phyloP scores from a whole-genome alignment of 2,113 vertebrate genomes.

The Catharus minimus region DNA sequence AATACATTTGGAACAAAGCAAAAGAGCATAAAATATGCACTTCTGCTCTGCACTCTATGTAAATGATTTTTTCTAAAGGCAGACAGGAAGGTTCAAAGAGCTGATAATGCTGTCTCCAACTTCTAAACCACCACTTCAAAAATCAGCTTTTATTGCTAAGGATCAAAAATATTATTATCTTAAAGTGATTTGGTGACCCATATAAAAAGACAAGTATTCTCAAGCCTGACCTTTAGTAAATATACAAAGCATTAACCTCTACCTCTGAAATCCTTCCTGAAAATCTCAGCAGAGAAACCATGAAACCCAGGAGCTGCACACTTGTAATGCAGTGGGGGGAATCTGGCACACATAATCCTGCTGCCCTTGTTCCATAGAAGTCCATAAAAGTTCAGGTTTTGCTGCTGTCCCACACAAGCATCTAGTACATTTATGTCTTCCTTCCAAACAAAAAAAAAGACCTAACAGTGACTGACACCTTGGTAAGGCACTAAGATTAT shows the following conservation, averaged over 20 bases:
- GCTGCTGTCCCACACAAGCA: background rate
- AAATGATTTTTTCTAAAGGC: conserved; percentile 32
- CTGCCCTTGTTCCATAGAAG: background rate
- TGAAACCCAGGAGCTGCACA: background rate
- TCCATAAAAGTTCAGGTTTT: background rate
- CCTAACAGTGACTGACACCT: background rate
- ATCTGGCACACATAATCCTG: background rate
- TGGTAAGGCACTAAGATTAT: background rate
- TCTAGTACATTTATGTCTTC: background rate
- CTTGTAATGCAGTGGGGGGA: background rate
- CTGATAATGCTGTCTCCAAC: conserved; percentile 32
- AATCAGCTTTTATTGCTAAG: background rate
- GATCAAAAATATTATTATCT: conserved; percentile 46
- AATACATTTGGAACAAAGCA: conserved; percentile 17
- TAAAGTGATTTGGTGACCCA: conserved; percentile 18
- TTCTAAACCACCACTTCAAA: conserved; percentile 51
- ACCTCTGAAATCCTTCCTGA: background rate
- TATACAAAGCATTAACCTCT: background rate
- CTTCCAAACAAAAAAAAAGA: background rate
- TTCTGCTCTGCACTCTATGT: background rate
- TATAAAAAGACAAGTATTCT: conserved; percentile 8
- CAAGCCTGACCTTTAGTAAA: conserved; percentile 14
- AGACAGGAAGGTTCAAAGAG: conserved; percentile 45
- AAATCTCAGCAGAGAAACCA: background rate
- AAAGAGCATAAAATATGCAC: conserved; percentile 4